Base-by-base conservation (phyloP, 2,888 invertebrate genomes). In the Phaedon cochleariae region DNA sequence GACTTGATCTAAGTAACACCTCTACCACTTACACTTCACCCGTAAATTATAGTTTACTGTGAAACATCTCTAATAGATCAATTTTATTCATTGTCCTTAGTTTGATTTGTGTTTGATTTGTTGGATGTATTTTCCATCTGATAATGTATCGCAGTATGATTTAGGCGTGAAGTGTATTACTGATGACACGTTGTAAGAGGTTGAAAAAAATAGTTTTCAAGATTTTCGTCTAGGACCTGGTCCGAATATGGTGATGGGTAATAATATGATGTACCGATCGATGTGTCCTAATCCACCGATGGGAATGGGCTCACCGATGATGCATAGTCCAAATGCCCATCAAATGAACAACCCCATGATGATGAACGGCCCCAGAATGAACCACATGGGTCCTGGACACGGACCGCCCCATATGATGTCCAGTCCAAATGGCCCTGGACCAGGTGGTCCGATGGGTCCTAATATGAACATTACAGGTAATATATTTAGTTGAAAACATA, bases 401-500 rank as follows among this genome's bases (percentile, higher is more conserved):
- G 73, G 71, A 5, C 73, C 74, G 6, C 81, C 81, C 9, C 83
- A 82, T 63, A 88, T 88, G 72, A 88, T 89, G 86, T 86, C 86
- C 83, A 87, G 85, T 79, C 88, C 88, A 48, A 88, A 88, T 79
- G 88, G 88, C 1, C 87, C 87, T 6, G 75, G 85, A 75, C 87
- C 88, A 53, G 88, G 88, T 1, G 88, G 88, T 1, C 87, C 87
- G n/a, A 87, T 88, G 86, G 69, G 71, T 1, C 69, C 71, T 52
- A 68, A 66, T 41, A 71, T 71, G 71, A 66, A 48, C 31, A 68
- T 71, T 66, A 71, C 69, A 18, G 71, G 69, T 65, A 41, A 59
- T n/a, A n/a, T n/a, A n/a, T n/a, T n/a, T n/a, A 61, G 9, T 41
- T 1, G 21, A 4, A 26, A 26, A n/a, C n/a, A n/a, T n/a, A n/a